Evolutionary conservation across 92 coral and sea anemone species (phyloP).

Genomic region (Metridium senile): DNA sequence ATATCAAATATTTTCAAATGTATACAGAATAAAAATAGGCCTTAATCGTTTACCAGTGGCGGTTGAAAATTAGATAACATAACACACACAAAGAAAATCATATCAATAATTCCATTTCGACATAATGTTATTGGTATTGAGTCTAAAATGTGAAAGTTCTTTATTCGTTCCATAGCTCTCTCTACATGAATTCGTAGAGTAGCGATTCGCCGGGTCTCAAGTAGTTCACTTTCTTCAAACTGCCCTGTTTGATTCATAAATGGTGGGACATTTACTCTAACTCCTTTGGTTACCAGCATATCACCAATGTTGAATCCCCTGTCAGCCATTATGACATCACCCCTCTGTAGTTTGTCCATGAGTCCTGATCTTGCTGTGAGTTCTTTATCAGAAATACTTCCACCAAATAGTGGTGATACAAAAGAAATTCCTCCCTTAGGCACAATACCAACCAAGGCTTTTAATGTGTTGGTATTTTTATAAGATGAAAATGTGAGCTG

Average conservation of each 20-base stretch:
- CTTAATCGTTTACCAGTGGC: conserved; percentile 52
- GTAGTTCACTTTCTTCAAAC: conserved; percentile 48
- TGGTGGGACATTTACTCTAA: conserved; percentile 59
- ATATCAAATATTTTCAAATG: no score
- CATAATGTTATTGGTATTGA: conserved; percentile 51
- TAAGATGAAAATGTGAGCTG: conserved; percentile 49
- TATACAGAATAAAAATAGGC: no score
- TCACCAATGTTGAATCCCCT: conserved; percentile 59
- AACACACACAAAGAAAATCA: no score
- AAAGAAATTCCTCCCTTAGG: conserved; percentile 57
- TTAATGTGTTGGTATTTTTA: conserved; percentile 46
- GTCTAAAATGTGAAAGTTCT: conserved; percentile 60
- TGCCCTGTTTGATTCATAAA: conserved; percentile 60
- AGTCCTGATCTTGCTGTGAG: conserved; percentile 44
- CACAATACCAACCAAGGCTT: conserved; percentile 43
- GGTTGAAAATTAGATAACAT: conserved; percentile 57
- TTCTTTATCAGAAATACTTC: conserved; percentile 64
- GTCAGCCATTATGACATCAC: conserved; percentile 66
- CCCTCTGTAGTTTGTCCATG: conserved; percentile 42
- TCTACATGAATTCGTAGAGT: no score
- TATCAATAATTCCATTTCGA: conserved; percentile 50
- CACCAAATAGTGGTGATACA: conserved; percentile 58
- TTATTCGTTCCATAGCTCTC: no score
- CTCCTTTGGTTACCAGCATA: conserved; percentile 56
- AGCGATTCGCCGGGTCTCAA: conserved; percentile 53